Conservation (phyloP, 2,888 invertebrate genomes). For the Drosophila mayaguana region DNA sequence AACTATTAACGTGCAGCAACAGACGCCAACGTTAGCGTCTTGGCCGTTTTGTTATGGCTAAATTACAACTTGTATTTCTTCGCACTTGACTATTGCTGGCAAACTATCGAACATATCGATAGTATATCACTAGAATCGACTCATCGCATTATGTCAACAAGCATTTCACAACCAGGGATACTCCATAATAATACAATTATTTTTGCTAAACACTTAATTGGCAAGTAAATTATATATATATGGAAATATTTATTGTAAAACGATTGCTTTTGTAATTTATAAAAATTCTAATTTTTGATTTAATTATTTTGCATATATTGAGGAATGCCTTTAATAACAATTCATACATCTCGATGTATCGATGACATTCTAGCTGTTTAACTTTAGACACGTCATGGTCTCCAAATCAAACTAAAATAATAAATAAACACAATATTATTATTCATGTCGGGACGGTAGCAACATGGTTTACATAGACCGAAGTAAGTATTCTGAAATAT, state of each 20-base stretch:
- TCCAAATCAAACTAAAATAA: constrained; percentile 3
- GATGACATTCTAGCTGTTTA: constrained; percentile 2
- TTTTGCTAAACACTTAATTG: background rate
- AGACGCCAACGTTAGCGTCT: constrained; percentile 46
- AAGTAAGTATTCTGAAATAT: constrained; percentile 40
- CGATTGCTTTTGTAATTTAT: background rate
- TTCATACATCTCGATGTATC: constrained; percentile 18
- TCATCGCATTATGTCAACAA: constrained; percentile 15
- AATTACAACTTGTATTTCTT: constrained; percentile 43
- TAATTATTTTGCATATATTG: background rate
- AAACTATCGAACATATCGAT: constrained; percentile 41
- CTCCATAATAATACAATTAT: background rate
- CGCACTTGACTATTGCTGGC: constrained; percentile 32
- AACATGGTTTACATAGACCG: constrained; percentile 72
- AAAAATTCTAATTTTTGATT: too few relatives aligned
- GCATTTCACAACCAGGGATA: background rate
- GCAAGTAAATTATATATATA: background rate
- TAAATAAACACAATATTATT: constrained; percentile 16
- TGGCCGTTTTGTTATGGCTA: constrained; percentile 48
- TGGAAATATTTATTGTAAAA: too few relatives aligned
- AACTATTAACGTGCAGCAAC: constrained; percentile 19
- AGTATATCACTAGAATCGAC: background rate
- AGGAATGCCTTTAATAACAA: background rate
- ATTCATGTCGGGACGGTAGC: constrained; percentile 2
- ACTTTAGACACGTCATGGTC: constrained; percentile 44